Evolutionary conservation across 2,113 vertebrate species (phyloP).

Genomic region (Pipra filicauda): DNA sequence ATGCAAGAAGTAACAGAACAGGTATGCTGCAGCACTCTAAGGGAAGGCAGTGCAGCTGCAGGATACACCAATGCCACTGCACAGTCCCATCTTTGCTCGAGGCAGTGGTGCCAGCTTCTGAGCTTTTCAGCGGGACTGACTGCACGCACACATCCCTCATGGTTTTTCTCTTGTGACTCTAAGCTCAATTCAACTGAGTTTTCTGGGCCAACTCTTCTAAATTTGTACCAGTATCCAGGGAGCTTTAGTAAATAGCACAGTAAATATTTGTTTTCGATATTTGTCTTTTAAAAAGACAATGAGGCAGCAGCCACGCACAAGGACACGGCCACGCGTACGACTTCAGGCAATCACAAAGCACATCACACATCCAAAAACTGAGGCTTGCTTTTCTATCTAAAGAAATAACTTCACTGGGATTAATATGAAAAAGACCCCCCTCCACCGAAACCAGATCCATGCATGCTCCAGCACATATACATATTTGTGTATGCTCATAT

Average conservation of each 20-base stretch:
- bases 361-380: accelerated
- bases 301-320: background rate
- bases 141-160: background rate
- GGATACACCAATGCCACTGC: background rate
- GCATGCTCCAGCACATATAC: background rate
- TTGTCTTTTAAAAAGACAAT: conserved; percentile 26
- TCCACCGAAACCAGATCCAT: background rate
- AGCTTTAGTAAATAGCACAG: conserved; percentile 38
- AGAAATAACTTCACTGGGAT: background rate
- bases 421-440: background rate
- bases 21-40: background rate
- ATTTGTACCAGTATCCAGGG: conserved; percentile 39
- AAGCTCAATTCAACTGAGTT: background rate
- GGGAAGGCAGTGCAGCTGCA: background rate
- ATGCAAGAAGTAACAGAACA: background rate
- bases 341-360: accelerated
- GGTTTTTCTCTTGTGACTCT: background rate
- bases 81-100: background rate
- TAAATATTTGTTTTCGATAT: conserved; percentile 53
- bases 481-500: background rate
- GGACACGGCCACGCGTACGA: accelerated
- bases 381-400: background rate
- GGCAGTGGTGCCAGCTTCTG: background rate
- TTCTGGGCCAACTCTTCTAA: conserved; percentile 43
- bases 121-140: background rate